These are phyloP conservation scores for Phrixothrix hirtus DNA, from an alignment of 2,888 invertebrate genomes.

Conservation along the genomic window DNA sequence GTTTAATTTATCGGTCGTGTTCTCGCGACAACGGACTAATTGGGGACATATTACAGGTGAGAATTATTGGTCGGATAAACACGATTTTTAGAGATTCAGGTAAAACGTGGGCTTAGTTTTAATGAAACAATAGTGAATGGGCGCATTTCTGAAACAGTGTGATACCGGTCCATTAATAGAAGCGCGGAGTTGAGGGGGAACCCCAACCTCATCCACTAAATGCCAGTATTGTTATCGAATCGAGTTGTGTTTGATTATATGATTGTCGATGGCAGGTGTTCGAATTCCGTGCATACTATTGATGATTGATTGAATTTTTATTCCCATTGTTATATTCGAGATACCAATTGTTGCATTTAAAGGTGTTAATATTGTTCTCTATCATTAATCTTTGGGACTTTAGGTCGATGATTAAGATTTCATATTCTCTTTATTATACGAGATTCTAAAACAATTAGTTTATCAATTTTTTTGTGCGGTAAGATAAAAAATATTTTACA, in stretches of 20 bases:
- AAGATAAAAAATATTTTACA: too few species aligned
- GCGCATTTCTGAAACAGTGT: conserved; percentile 57
- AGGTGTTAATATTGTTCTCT: conserved; percentile 34
- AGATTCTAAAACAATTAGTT: too few species aligned
- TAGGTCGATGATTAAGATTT: conserved; percentile 16
- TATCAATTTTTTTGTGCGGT: too few species aligned
- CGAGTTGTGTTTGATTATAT: conserved; percentile 54
- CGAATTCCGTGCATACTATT: conserved; percentile 47
- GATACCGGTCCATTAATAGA: conserved; percentile 53
- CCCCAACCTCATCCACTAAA: conserved; percentile 35
- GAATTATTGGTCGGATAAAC: conserved; percentile 37
- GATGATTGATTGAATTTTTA: conserved; percentile 49
- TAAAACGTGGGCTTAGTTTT: conserved; percentile 12
- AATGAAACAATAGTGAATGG: conserved; percentile 46
- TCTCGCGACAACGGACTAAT: conserved; percentile 47
- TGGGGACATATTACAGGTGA: conserved; percentile 43
- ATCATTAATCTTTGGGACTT: conserved; percentile 26
- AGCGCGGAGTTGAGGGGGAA: conserved; percentile 39
- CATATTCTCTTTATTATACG: conserved; percentile 4
- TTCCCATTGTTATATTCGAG: conserved; percentile 37
- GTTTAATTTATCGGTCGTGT: conserved; percentile 48
- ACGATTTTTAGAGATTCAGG: conserved; percentile 22
- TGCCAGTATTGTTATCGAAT: conserved; percentile 54
- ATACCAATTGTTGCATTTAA: conserved; percentile 34
- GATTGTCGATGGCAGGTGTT: conserved; percentile 52